Conservation (phyloP, 2,888 invertebrate species). For the Scaptomyza reducta region DNA sequence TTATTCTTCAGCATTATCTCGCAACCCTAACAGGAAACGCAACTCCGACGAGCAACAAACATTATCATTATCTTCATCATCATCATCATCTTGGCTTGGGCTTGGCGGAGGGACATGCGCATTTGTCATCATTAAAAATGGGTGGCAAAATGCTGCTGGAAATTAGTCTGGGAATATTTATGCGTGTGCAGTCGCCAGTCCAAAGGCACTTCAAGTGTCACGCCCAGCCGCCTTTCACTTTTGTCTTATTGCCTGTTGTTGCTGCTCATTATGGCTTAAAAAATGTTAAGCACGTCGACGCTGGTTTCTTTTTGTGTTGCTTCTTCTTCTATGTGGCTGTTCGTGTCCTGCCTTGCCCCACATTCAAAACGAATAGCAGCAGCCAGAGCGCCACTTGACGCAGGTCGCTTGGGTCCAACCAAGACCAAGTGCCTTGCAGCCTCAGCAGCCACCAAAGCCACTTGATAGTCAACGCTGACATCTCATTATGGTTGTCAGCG, state of each 20-base stretch:
- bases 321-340: background rate
- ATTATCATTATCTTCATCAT: constrained; percentile 32
- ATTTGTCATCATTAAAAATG: constrained; percentile 76
- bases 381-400: constrained; percentile 54
- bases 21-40: background rate
- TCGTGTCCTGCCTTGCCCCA: constrained; percentile 15
- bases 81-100: constrained; percentile 24
- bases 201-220: constrained; percentile 65
- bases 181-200: constrained; percentile 68
- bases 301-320: constrained; percentile 56
- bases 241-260: constrained; percentile 50
- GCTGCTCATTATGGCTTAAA: constrained; percentile 74
- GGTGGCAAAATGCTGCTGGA: constrained; percentile 30
- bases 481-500: constrained; percentile 78
- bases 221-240: constrained; percentile 57
- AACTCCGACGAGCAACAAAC: constrained; percentile 42
- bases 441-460: constrained; percentile 57
- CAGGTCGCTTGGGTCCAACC: constrained; percentile 51
- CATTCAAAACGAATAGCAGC: background rate
- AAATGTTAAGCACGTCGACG: constrained; percentile 75
- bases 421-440: constrained; percentile 41
- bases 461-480: constrained; percentile 77
- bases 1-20: constrained; percentile 60
- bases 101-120: constrained; percentile 43
- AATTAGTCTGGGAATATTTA: constrained; percentile 74